A percentile compares a stretch with the other conserved stretches of the same genome.
Evolutionary conservation across 2,113 vertebrate genomes (phyloP).

Genomic region (Gallinago paraguaiae): DNA sequence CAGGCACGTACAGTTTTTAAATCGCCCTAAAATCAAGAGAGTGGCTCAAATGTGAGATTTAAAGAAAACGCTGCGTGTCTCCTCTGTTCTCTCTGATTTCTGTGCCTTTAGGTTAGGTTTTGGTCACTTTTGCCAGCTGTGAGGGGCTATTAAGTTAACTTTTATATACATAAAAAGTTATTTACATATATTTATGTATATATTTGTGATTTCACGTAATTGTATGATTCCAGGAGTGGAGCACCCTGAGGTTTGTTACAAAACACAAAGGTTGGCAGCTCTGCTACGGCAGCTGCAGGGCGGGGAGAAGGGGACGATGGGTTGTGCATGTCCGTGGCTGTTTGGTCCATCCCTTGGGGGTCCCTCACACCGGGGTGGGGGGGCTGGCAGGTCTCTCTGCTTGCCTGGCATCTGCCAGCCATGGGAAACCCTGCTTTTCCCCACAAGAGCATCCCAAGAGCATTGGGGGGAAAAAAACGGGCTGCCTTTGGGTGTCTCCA

Average conservation of each 20-base stretch:
- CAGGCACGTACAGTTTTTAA: neutral
- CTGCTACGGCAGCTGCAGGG: neutral
- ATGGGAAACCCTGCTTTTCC: neutral
- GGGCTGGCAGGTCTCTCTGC: neutral
- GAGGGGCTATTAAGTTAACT: neutral
- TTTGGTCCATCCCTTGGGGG: accelerated
- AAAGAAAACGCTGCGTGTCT: neutral
- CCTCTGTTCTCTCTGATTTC: neutral
- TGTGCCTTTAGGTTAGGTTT: neutral
- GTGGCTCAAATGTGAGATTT: neutral
- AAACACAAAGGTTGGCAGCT: slow-evolving; percentile 38
- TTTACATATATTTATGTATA: neutral
- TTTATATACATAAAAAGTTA: neutral
- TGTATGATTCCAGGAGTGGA: neutral
- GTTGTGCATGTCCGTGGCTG: neutral
- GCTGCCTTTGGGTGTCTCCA: neutral
- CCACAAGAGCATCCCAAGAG: accelerated
- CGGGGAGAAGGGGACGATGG: neutral
- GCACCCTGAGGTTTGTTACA: neutral
- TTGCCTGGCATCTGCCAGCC: neutral
- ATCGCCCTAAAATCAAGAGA: neutral
- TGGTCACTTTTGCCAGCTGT: neutral
- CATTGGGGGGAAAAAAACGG: accelerated
- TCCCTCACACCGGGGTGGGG: neutral
- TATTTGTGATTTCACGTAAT: neutral